Evolutionary conservation across 37 sponge, comb jelly and placozoan genomes (phyloP), one percentile per base, ranked within the genome.

Genomic region (Geodia barretti): DNA sequence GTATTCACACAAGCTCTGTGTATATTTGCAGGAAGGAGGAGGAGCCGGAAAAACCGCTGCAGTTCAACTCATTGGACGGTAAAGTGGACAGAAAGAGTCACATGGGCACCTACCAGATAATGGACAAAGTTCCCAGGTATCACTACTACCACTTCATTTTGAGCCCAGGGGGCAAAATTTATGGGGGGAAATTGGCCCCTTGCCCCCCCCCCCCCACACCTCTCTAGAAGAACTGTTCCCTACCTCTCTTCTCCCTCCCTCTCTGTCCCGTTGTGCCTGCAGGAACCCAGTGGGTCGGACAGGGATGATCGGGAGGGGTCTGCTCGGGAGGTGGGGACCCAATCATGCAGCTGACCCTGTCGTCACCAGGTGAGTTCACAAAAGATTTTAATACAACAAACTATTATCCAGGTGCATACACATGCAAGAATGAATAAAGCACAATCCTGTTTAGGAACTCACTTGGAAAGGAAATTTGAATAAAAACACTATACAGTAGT

Each of bases 321-420:
- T 92, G 17, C 84, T 99, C 24, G 97, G 99, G 17, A 74, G 86
- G 59, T 99, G 99, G 99, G 99, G 99, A 26, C 99, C 99, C 3
- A 99, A 99, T 54, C 99, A 99, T 81, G 99, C 99, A 26, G 99
- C 95, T 40, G 99, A 99, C 72, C 97, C 99, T 29, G 94, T 99
- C 62, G 97, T 96, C 4, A 95, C 97, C 47, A 89, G 97, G 93
- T 92, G 61, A 24, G n/a, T n/a, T n/a, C n/a, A n/a, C n/a, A n/a
- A n/a, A n/a, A n/a, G n/a, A n/a, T n/a, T n/a, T 21, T 24, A n/a
- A 20, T 21, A 59, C 8, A 59, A 75, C 9, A 23, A 17, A 17
- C 54, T 17, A 14, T 47, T 14, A 47, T 47, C 14, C 54, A 17
- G 54, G 7, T 47, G 54, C n/a, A n/a, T n/a, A n/a, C n/a, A n/a